Evolutionary conservation across 2,113 vertebrate genomes (phyloP).

Genomic region (Haemorhous mexicanus): DNA sequence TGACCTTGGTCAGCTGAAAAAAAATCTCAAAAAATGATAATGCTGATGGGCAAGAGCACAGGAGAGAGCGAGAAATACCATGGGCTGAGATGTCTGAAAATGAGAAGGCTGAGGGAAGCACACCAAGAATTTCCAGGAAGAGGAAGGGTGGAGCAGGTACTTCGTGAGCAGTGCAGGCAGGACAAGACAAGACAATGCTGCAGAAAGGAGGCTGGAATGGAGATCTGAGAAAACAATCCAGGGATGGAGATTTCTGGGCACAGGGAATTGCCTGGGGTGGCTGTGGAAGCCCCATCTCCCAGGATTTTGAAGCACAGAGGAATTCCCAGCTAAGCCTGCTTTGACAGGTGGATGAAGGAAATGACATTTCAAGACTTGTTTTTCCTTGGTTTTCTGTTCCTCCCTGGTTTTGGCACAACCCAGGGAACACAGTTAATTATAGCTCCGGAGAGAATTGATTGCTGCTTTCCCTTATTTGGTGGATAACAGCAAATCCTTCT

Average conservation of each 20-base stretch:
- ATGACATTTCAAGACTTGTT: background rate
- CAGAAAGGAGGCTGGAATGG: background rate
- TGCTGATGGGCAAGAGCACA: background rate
- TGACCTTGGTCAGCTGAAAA: background rate
- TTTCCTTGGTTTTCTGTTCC: background rate
- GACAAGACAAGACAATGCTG: rapidly evolving
- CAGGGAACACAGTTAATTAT: background rate
- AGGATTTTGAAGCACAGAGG: background rate
- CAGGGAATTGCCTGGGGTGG: background rate
- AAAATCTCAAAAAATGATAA: background rate
- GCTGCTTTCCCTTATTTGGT: background rate
- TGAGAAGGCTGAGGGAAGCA: background rate
- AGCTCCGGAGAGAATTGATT: background rate
- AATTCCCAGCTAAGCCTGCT: background rate
- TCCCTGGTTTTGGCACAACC: background rate
- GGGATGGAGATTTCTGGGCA: background rate
- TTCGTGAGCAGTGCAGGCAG: background rate
- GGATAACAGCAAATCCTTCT: background rate
- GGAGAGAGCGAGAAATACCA: background rate
- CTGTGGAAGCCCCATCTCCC: background rate
- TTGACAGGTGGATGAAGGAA: background rate
- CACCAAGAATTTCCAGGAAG: background rate
- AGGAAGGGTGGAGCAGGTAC: background rate
- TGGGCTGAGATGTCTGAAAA: background rate
- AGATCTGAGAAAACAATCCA: background rate